Base-by-base conservation (phyloP, 37 sponge, comb jelly and placozoan genomes). In the Spongia lamella region DNA sequence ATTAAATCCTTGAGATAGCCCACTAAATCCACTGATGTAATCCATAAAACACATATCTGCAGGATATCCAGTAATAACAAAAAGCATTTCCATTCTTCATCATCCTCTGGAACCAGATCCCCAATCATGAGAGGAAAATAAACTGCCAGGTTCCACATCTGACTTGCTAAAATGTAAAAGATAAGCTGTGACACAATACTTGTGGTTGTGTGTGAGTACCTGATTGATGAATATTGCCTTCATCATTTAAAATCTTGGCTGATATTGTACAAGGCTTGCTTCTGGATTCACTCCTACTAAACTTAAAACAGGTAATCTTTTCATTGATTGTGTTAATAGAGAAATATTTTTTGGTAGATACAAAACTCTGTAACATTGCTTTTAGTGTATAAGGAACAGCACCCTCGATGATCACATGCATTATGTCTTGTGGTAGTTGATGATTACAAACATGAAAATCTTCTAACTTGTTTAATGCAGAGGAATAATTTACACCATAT, bases 361-460 rank as follows among this genome's bases (percentile, higher is more conserved):
- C n/a, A 73, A 61, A 74, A 15, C 31, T 2, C 3, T 3, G 27
- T 5, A 83, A 4, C 63, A 83, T 49, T 2, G 72, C 47, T 38
- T 49, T 64, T 1, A 75, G 5, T 25, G 72, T 66, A 17, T 15
- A 24, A 7, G 54, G 64, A 62, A 65, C 6, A 2, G 52, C 70
- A 16, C 76, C 84, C 49, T 83, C 84, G 4, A 83, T 34, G 6
- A 83, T 60, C 4, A 83, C n/a, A 55, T 83, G 84, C 84, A 73
- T 74, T 2, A 83, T 35, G 56, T 75, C 84, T 24, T 83, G 84
- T 11, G 84, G 84, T 27, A 83, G 36, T 43, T 65, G 66, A 20
- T 20, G 2, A 47, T 76, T 63, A 2, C 69, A 61, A 2, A 83
- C 84, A 83, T 75, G 76, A 76, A 83, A 82, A 53, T 75, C 20